A percentile compares a stretch with the other conserved stretches of the same genome.
Conservation (phyloP, 2,888 invertebrate genomes). For the Hemaris fuciformis region DNA sequence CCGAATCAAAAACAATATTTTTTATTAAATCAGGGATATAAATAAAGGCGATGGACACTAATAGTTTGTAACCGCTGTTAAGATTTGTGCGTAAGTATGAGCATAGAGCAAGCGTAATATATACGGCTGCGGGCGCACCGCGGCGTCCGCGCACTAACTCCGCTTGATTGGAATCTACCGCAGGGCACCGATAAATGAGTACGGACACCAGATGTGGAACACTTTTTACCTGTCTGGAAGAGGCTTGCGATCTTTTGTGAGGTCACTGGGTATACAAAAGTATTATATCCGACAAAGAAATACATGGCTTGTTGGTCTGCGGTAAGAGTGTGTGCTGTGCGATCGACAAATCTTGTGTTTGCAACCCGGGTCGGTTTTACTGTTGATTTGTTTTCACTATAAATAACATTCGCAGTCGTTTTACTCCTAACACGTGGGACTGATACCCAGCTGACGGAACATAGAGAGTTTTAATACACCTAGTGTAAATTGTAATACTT, state of each 20-base stretch:
- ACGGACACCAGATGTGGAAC: slow-evolving; percentile 8
- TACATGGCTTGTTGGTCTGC: too few relatives aligned
- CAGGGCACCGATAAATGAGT: slow-evolving; percentile 59
- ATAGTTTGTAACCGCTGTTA: slow-evolving; percentile 43
- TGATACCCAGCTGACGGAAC: too few relatives aligned
- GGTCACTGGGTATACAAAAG: background rate
- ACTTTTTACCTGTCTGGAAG: slow-evolving; percentile 20
- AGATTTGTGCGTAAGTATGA: slow-evolving; percentile 61
- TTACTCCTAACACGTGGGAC: too few relatives aligned
- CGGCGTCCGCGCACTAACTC: slow-evolving; percentile 50
- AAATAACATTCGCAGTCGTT: too few relatives aligned
- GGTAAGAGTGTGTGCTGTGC: too few relatives aligned
- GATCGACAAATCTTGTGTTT: too few relatives aligned
- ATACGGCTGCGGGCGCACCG: slow-evolving; percentile 45
- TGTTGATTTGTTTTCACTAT: too few relatives aligned
- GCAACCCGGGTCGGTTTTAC: too few relatives aligned
- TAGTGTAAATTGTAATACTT: too few relatives aligned
- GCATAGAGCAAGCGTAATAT: slow-evolving; percentile 50
- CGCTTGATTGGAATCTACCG: slow-evolving; percentile 71
- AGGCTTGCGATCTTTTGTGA: slow-evolving; percentile 1
- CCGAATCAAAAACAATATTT: too few relatives aligned
- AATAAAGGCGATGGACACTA: slow-evolving; percentile 9
- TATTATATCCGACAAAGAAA: background rate
- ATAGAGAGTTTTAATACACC: too few relatives aligned
- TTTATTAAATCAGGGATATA: too few relatives aligned